Evolutionary conservation across 2,113 vertebrate species (phyloP), one percentile per base, ranked within the genome.

Genomic region (Orientallactaga bullata): DNA sequence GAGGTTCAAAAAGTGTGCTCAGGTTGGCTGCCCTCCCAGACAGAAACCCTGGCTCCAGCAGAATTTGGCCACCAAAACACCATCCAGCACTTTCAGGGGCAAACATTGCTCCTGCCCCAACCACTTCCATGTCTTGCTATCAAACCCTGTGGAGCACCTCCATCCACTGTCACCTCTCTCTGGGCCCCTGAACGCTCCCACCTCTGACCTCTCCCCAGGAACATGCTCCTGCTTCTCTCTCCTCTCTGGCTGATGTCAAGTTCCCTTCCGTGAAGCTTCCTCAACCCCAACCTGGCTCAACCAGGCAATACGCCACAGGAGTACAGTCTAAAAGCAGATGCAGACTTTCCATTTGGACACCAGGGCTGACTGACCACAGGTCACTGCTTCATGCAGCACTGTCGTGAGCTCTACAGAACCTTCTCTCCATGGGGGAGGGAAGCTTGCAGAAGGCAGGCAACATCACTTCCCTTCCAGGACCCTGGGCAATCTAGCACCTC

Each of bases 271-370:
- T 11, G 47, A 77, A 88, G n/a, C 1, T 0, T 47, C 61, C 85
- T 89, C 32, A 63, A 61, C 20, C 61, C 20, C 58, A 24, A n/a
- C n/a, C 9, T 65, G 60, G 58, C 35, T 35, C 35, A 60, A 60
- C 84, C 84, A 47, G 42, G 37, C 90, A 61, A 69, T 1, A 58
- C 73, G 61, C 3, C n/a, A 73, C 58, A 72, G 37, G 35, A 60
- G 71, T 13, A 63, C 0, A 16, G n/a, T 6, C 3, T 35, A 28
- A 11, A 3, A 60, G 0, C 1, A 1, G 30, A 30, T 23, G 20
- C 11, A 1, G 23, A 37, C 79, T 32, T 61, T n/a, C 85, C n/a
- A 51, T 42, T 55, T 9, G 42, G 35, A 65, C 69, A 18, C 15
- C 73, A 61, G 39, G 63, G 61, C 77, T 60, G n/a, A 65, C 79